These are phyloP conservation scores for Agrenia bidenticulata DNA, from an alignment of 2,888 invertebrate species.

Conservation along the genomic window DNA sequence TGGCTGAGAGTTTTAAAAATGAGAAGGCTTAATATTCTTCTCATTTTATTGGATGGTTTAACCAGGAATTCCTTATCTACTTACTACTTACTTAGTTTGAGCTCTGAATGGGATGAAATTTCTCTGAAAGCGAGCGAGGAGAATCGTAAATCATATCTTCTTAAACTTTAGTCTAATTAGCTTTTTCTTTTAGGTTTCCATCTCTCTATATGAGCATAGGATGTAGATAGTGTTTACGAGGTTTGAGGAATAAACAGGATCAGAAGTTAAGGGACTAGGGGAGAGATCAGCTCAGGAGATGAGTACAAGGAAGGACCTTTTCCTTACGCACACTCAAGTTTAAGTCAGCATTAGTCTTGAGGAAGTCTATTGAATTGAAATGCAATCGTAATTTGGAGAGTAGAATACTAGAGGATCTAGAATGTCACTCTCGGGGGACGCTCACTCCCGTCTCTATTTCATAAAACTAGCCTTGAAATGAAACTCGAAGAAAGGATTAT, in stretches of 20 bases:
- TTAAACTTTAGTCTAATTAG: not conserved
- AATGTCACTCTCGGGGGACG: conserved; percentile 19
- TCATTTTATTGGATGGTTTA: conserved; percentile 18
- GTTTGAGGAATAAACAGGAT: too few relatives aligned
- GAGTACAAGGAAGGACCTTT: too few relatives aligned
- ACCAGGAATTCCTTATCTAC: conserved; percentile 6
- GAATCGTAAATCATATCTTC: not conserved
- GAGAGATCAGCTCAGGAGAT: too few relatives aligned
- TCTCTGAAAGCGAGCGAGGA: not conserved
- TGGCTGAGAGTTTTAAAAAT: conserved; percentile 3
- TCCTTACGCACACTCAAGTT: too few relatives aligned
- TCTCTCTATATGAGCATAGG: too few relatives aligned
- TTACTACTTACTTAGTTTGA: conserved; percentile 5
- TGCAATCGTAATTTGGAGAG: conserved; percentile 11
- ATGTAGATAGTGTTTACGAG: too few relatives aligned
- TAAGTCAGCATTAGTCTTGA: not conserved
- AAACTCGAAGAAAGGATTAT: conserved; percentile 22
- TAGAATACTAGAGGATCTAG: not conserved
- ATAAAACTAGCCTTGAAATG: conserved; percentile 13
- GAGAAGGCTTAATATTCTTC: conserved; percentile 7
- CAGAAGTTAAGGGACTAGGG: too few relatives aligned
- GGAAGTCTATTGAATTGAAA: conserved; percentile 14
- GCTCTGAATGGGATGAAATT: not conserved
- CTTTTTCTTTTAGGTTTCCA: too few relatives aligned
- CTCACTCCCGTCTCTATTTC: not conserved